A percentile compares a stretch with the other conserved stretches of the same genome.
Conservation (phyloP, 2,113 vertebrate species). For the Struthio camelus region DNA sequence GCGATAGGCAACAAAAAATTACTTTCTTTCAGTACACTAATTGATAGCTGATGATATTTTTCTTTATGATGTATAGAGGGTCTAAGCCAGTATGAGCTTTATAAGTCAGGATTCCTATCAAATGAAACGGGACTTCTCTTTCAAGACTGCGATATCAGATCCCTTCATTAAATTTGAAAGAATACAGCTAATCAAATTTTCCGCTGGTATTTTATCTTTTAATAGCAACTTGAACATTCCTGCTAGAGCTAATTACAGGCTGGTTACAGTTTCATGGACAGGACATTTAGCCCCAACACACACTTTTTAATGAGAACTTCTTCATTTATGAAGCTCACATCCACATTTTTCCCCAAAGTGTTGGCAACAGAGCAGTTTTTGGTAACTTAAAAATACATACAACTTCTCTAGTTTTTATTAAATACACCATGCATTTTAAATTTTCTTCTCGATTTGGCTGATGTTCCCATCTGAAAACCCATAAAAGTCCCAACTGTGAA, state of each 20-base stretch:
- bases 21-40: not conserved
- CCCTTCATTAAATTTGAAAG: not conserved
- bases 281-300: not conserved
- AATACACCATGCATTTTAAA: accelerated
- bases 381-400: not conserved
- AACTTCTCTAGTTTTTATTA: not conserved
- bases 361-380: not conserved
- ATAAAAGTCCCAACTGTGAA: not conserved
- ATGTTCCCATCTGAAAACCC: not conserved
- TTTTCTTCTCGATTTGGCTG: not conserved
- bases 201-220: not conserved
- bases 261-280: not conserved
- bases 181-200: not conserved
- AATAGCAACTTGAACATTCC: not conserved
- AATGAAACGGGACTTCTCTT: not conserved
- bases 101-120: not conserved
- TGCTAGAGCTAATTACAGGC: not conserved
- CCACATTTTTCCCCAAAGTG: not conserved
- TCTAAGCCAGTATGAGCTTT: not conserved
- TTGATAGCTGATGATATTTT: not conserved
- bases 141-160: accelerated
- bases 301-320: not conserved
- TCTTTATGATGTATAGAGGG: not conserved
- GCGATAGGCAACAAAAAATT: not conserved
- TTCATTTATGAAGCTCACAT: not conserved